Conservation (phyloP, 2,888 invertebrate species). For the Meiosimyza platycephala region DNA sequence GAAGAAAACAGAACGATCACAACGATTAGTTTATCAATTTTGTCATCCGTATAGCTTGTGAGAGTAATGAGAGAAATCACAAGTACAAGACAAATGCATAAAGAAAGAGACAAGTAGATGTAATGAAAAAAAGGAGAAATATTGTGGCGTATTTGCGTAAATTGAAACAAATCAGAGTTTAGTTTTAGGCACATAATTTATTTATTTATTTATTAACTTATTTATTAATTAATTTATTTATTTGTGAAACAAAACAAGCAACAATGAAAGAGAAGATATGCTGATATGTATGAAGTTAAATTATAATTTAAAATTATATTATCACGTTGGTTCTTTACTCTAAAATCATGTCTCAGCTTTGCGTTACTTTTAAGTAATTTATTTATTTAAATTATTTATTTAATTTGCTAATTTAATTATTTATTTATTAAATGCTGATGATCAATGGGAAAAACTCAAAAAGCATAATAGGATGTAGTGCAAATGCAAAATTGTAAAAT, state of each 20-base stretch:
- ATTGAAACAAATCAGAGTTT: constrained; percentile 51
- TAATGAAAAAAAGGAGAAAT: neutral
- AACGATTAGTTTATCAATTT: constrained; percentile 98
- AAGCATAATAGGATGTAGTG: too few relatives aligned
- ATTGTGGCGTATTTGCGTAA: neutral
- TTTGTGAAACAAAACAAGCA: constrained; percentile 19
- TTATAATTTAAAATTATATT: too few relatives aligned
- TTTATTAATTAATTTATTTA: constrained; percentile 47
- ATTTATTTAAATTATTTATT: constrained; percentile 17
- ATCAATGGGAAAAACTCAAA: neutral
- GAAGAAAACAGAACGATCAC: constrained; percentile 98
- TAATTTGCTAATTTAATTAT: constrained; percentile 25
- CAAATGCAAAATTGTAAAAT: too few relatives aligned
- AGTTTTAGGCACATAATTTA: constrained; percentile 30
- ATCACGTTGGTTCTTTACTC: too few relatives aligned
- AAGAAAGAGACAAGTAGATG: neutral
- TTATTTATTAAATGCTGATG: constrained; percentile 26
- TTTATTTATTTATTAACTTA: constrained; percentile 53
- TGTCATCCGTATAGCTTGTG: constrained; percentile 93
- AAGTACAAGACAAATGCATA: neutral
- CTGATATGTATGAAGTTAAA: too few relatives aligned
- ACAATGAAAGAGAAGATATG: too few relatives aligned
- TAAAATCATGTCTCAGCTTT: too few relatives aligned
- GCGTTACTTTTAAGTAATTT: constrained; percentile 23
- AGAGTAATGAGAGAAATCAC: constrained; percentile 24